These are phyloP conservation scores for Leucophenga varia DNA, from an alignment of 1,140 invertebrate species.

Conservation along the genomic window DNA sequence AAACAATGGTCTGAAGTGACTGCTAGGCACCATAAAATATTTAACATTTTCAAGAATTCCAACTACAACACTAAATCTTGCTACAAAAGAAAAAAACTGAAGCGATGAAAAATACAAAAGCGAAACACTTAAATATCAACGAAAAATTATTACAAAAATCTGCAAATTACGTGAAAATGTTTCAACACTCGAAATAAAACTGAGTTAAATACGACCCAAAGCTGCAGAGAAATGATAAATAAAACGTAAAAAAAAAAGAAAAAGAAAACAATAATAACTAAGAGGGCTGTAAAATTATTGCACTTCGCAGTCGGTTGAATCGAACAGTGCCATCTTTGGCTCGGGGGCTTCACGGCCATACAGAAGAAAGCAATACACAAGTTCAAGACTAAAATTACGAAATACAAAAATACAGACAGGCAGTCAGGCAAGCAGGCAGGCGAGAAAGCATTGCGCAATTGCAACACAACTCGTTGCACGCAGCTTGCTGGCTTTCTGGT, in stretches of 20 bases:
- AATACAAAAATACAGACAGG: no score
- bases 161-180: conserved; percentile 51
- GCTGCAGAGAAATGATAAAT: conserved; percentile 8
- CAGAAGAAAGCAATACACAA: conserved; percentile 7
- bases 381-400: neutral
- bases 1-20: no score
- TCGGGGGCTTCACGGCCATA: conserved; percentile 18
- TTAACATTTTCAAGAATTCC: no score
- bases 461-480: conserved; percentile 12
- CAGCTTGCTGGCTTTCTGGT: no score
- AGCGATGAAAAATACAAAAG: no score
- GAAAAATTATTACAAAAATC: conserved; percentile 49
- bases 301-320: conserved; percentile 47
- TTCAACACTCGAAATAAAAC: conserved; percentile 32
- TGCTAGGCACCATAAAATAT: no score
- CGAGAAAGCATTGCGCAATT: conserved; percentile 33
- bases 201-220: neutral
- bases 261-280: conserved; percentile 53
- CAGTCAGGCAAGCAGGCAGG: no score
- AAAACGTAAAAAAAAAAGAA: conserved; percentile 10
- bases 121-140: no score
- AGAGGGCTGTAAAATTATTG: conserved; percentile 51
- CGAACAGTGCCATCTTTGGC: conserved; percentile 51
- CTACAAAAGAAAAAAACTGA: no score
- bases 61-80: no score